These are phyloP conservation scores for Lissocephala sabroskyi DNA, from an alignment of 2,888 invertebrate genomes.

Conservation along the genomic window DNA sequence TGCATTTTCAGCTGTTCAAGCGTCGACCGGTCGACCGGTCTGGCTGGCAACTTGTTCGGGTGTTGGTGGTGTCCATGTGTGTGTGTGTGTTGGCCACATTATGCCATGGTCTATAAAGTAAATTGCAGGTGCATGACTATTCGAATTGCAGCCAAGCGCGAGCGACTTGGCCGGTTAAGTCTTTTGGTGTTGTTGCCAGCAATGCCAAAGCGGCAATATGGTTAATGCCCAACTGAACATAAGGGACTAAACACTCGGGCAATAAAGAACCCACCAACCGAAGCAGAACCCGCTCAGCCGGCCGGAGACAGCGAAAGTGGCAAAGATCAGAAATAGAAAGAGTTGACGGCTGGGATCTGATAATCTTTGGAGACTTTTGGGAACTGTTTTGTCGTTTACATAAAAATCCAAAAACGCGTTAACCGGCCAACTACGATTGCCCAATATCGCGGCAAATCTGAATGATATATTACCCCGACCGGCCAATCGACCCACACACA, in stretches of 20 bases:
- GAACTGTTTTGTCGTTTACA: too few relatives aligned
- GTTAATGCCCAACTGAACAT: slow-evolving; percentile 27
- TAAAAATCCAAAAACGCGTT: background rate
- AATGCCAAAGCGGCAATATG: slow-evolving; percentile 44
- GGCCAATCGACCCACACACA: slow-evolving; percentile 36
- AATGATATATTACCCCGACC: slow-evolving; percentile 18
- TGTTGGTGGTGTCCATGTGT: slow-evolving; percentile 17
- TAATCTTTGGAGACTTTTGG: too few relatives aligned
- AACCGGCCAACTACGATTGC: slow-evolving; percentile 4
- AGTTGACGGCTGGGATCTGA: too few relatives aligned
- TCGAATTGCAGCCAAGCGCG: slow-evolving; percentile 46
- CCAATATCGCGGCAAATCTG: slow-evolving; percentile 19
- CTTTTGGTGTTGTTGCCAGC: slow-evolving; percentile 47
- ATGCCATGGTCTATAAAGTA: slow-evolving; percentile 72
- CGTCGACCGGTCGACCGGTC: slow-evolving; percentile 42
- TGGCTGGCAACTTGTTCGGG: slow-evolving; percentile 42
- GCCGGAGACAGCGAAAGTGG: too few relatives aligned
- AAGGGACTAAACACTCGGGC: background rate
- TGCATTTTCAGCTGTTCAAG: slow-evolving; percentile 58
- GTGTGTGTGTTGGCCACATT: slow-evolving; percentile 46
- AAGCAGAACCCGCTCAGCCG: too few relatives aligned
- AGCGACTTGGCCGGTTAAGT: background rate
- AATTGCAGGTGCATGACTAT: slow-evolving; percentile 72
- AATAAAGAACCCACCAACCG: too few relatives aligned
- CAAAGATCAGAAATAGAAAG: too few relatives aligned